Evolutionary conservation across 2,888 invertebrate genomes (phyloP).

Genomic region (Chrysomela aeneicollis): DNA sequence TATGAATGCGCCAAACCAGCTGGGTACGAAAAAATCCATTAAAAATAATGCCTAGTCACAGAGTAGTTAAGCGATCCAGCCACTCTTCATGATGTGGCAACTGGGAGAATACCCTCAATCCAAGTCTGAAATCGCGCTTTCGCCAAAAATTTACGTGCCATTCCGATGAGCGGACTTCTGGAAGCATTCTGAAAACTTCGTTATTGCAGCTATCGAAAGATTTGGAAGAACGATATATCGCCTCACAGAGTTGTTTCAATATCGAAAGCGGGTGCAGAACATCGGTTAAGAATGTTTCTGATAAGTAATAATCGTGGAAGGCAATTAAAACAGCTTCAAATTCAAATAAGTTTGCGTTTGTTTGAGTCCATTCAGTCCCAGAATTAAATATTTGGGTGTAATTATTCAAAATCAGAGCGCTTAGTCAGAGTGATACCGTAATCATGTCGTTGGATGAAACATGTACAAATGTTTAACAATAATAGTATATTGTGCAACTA

Average conservation of each 20-base stretch:
- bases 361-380: too few relatives aligned
- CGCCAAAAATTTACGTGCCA: constrained; percentile 6
- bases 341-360: too few relatives aligned
- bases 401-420: too few relatives aligned
- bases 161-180: background rate
- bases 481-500: too few relatives aligned
- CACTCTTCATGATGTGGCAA: constrained; percentile 8
- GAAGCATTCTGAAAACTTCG: background rate
- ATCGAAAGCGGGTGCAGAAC: background rate
- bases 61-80: constrained; percentile 8
- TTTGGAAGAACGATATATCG: background rate
- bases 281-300: too few relatives aligned
- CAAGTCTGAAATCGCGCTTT: constrained; percentile 14
- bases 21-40: constrained; percentile 17
- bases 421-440: too few relatives aligned
- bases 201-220: constrained; percentile 10
- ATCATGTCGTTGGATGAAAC: too few relatives aligned
- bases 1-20: constrained; percentile 14
- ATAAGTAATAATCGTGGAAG: too few relatives aligned
- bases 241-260: background rate
- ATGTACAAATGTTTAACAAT: too few relatives aligned
- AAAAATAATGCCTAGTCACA: constrained; percentile 12
- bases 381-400: too few relatives aligned
- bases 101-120: constrained; percentile 4
- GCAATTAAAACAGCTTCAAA: too few relatives aligned